Percentiles rank a stretch among this genome's conserved stretches.
Evolutionary conservation across 2,888 invertebrate species (phyloP).

Genomic region (Amorpha juglandis): DNA sequence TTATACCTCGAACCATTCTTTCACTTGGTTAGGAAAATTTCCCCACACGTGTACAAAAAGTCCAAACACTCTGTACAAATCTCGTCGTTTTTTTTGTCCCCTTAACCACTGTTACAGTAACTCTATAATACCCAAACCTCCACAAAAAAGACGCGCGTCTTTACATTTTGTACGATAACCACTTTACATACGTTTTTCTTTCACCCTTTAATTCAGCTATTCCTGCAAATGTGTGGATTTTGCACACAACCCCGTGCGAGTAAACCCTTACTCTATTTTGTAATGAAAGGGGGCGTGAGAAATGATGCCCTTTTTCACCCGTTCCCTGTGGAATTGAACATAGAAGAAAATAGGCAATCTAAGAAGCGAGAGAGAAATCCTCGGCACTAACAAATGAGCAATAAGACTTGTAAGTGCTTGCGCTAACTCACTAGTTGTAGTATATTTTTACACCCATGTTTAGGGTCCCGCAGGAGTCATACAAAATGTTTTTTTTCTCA

Average conservation of each 20-base stretch:
- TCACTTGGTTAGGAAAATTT: no score
- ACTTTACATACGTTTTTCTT: no score
- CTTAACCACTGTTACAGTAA: no score
- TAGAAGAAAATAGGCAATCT: conserved; percentile 39
- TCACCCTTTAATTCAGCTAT: neutral
- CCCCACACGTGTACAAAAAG: no score
- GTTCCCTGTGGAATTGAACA: conserved; percentile 13
- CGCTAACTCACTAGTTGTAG: neutral
- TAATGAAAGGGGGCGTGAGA: conserved; percentile 21
- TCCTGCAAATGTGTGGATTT: neutral
- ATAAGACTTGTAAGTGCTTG: conserved; percentile 27
- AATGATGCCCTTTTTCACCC: conserved; percentile 11
- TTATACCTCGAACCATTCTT: no score
- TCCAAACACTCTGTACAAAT: no score
- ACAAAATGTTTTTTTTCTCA: neutral
- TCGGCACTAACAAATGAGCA: conserved; percentile 26
- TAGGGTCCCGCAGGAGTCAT: neutral
- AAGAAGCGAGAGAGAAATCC: conserved; percentile 34
- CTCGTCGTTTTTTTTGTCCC: no score
- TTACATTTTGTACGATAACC: no score
- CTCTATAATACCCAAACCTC: no score
- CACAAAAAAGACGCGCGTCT: no score
- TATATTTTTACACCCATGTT: neutral
- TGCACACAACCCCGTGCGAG: neutral
- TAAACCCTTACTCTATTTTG: conserved; percentile 16